These are phyloP conservation scores for Harpagoxenus sublaevis DNA, from an alignment of 2,888 invertebrate genomes.

Conservation along the genomic window DNA sequence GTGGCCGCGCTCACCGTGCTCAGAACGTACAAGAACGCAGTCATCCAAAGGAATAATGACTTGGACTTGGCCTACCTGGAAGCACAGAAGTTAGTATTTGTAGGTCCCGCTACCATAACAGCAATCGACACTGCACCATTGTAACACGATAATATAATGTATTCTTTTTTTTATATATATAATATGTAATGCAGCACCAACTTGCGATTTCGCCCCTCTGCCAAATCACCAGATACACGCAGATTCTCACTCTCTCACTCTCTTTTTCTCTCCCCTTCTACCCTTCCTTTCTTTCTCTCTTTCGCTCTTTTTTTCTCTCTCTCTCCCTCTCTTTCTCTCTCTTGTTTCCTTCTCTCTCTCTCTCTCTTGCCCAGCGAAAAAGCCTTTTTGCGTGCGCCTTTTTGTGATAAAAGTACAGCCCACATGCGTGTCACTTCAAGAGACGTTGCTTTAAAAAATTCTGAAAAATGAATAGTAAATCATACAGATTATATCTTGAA, in stretches of 20 bases:
- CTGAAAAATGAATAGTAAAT: not conserved
- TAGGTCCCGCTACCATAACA: conserved; percentile 86
- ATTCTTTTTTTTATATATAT: conserved; percentile 56
- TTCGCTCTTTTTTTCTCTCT: not conserved
- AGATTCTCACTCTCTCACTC: conserved; percentile 65
- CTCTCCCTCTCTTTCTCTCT: conserved; percentile 48
- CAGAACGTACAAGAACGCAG: conserved; percentile 63
- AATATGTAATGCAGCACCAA: conserved; percentile 81
- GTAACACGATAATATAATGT: conserved; percentile 78
- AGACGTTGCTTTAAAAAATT: not conserved
- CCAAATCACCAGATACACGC: conserved; percentile 83
- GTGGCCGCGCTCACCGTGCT: conserved; percentile 9
- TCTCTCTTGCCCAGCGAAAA: conserved; percentile 53
- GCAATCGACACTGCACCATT: conserved; percentile 86
- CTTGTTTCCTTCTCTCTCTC: conserved; percentile 32
- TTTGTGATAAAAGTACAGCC: conserved; percentile 19
- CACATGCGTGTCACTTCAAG: not conserved
- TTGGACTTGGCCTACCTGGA: conserved; percentile 86
- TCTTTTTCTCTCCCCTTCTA: conserved; percentile 62
- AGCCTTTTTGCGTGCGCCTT: conserved; percentile 60
- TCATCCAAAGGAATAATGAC: conserved; percentile 84
- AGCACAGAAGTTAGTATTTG: conserved; percentile 87
- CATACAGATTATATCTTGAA: not conserved
- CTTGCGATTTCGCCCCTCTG: conserved; percentile 82
- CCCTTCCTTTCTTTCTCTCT: conserved; percentile 38